Evolutionary conservation across 2,888 invertebrate species (phyloP).

Genomic region (Lasioglossum morio): DNA sequence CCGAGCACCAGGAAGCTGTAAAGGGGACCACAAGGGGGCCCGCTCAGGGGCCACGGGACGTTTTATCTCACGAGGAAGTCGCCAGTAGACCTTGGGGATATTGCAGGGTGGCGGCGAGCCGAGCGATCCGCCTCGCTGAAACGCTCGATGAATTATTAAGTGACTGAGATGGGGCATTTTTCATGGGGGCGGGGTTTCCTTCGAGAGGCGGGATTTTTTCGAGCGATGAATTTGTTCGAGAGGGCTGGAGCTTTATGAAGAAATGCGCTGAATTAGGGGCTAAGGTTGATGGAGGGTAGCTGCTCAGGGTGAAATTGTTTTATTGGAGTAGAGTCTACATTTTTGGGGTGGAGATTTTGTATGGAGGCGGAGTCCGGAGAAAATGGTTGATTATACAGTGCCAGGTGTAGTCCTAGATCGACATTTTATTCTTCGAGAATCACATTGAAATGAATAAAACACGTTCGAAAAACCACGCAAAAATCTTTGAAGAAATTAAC

Average conservation of each 20-base stretch:
- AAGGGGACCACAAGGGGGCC: slow-evolving; percentile 5
- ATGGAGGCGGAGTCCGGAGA: background rate
- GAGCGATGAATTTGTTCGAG: background rate
- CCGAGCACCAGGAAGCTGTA: slow-evolving; percentile 34
- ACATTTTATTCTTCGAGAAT: no score
- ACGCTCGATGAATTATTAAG: slow-evolving; percentile 1
- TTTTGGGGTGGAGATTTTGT: background rate
- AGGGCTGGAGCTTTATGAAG: background rate
- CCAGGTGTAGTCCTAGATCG: no score
- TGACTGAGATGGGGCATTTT: background rate
- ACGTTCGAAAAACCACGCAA: no score
- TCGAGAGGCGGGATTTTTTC: background rate
- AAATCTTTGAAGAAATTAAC: no score
- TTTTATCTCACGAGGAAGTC: slow-evolving; percentile 64
- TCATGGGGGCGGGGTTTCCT: background rate
- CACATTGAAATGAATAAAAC: no score
- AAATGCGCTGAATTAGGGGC: background rate
- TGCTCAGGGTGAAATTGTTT: background rate
- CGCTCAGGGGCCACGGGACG: background rate
- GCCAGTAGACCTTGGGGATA: slow-evolving; percentile 19
- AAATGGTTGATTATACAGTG: no score
- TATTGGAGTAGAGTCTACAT: background rate
- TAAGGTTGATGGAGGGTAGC: background rate
- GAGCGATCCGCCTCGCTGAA: slow-evolving; percentile 3
- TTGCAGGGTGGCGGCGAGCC: background rate